Evolutionary conservation across 2,888 invertebrate species (phyloP), one percentile per base, ranked within the genome.

Genomic region (Spicauda simplicius): DNA sequence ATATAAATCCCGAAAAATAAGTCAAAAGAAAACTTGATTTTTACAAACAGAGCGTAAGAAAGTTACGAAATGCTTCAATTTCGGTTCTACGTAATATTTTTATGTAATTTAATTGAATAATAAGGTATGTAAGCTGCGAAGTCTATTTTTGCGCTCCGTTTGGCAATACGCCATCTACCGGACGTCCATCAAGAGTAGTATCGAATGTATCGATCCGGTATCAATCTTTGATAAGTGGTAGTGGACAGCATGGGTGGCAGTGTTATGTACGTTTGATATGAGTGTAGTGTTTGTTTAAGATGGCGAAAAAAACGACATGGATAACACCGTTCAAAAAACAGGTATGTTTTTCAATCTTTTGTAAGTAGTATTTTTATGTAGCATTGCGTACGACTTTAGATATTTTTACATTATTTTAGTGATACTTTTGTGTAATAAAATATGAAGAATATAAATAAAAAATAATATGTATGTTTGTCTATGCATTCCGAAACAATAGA

Each of bases 301-400:
- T 75, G 77, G 73, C 69, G 1, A 75, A 77, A 70, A 72, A 54
- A 69, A 53, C 71, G 58, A 8, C 64, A 56, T 79, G 79, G 77
- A 75, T 77, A n/a, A 76, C 80, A 14, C 80, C 79, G 0, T 80
- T 79, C 73, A 76, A 77, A 37, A 79, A 76, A 72, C 80, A 80
- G 74, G 80, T 79, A 12, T 48, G 63, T 56, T 45, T 56, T 30
- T 33, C 14, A 41, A 1, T 41, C 2, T 41, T 41, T 41, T 41
- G 14, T 41, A 52, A 19, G 12, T 14, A 50, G n/a, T 25, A n/a
- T n/a, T n/a, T n/a, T n/a, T n/a, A n/a, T n/a, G n/a, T n/a, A n/a
- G n/a, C n/a, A n/a, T n/a, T n/a, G n/a, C n/a, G n/a, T n/a, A n/a
- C n/a, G n/a, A n/a, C n/a, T n/a, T n/a, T n/a, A n/a, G n/a, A n/a